Evolutionary conservation across 2,797 vertebrate species (phyloP), one percentile per base, ranked within the genome.

Genomic region (Peromyscus aztecus): DNA sequence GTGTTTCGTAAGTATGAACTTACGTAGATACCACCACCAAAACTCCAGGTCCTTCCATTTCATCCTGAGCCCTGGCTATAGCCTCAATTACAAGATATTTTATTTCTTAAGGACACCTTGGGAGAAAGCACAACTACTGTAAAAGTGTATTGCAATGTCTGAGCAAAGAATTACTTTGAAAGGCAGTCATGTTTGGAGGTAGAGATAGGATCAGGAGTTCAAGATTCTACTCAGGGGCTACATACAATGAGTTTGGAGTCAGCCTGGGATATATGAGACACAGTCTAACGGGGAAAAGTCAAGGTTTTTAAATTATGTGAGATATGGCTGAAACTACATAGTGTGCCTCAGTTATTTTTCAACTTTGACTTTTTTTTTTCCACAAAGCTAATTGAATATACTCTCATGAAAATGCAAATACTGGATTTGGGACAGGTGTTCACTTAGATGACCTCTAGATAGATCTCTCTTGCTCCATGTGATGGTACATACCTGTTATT

Each of bases 311-410:
- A 65, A 65, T 85, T 46, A 31, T 34, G 6, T 46, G 46, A 82
- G 46, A 34, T 43, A 24, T 92, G 40, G 63, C 63, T 59, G 3
- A 92, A 89, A 84, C 85, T 24, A 6, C 57, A 11, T 67, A 31
- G 4, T 61, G 4, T 85, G 76, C 40, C 40, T 94, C 67, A 63
- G 46, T 92, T 92, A 76, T 46, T 90, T 92, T 61, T 93, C 76
- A 89, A 16, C 80, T 76, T 3, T 86, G 61, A 77, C 76, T 88
- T 87, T 19, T 80, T 19, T 93, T 88, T 93, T 85, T 17, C 31
- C 43, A 59, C 43, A 77, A n/a, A 90, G 49, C 8, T 86, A 77
- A 49, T 59, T 82, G 83, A 78, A 34, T 84, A 57, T 0, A 24
- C 34, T 92, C 61, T 89, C 34, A 13, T 82, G 16, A 37, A 52